Evolutionary conservation across 2,888 invertebrate species (phyloP).

Genomic region (Lamproptera curius): DNA sequence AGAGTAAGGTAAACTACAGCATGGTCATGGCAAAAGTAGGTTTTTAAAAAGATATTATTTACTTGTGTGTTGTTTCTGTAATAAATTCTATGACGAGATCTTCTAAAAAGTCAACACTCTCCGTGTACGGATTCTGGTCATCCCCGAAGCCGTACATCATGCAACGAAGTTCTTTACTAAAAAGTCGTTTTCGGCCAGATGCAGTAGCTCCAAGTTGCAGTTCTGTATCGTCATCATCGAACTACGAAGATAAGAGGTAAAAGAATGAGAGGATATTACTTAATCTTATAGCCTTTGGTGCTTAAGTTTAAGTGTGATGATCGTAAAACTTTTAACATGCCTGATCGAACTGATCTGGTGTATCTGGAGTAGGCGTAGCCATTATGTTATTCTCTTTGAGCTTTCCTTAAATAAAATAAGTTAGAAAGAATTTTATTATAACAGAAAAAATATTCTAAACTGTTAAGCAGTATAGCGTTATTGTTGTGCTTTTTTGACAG

Average conservation of each 20-base stretch:
- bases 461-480: too few relatives aligned
- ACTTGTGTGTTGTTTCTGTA: conserved; percentile 93
- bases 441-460: too few relatives aligned
- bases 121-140: conserved; percentile 99
- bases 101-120: conserved; percentile 98
- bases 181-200: conserved; percentile 88
- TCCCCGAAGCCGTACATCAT: conserved; percentile 99
- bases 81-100: conserved; percentile 98
- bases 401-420: too few relatives aligned
- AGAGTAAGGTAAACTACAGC: too few relatives aligned
- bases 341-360: conserved; percentile 63
- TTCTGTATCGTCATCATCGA: conserved; percentile 85
- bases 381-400: too few relatives aligned
- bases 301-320: neutral
- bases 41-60: too few relatives aligned
- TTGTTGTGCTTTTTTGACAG: too few relatives aligned
- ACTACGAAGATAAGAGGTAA: conserved; percentile 36
- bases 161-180: conserved; percentile 94
- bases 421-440: too few relatives aligned
- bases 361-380: conserved; percentile 56
- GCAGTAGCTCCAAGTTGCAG: conserved; percentile 83
- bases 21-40: too few relatives aligned
- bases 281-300: neutral
- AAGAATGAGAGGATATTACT: too few relatives aligned
- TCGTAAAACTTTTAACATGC: conserved; percentile 32